Evolutionary conservation across 2,113 vertebrate species (phyloP).

Genomic region (Hyaena hyaena): DNA sequence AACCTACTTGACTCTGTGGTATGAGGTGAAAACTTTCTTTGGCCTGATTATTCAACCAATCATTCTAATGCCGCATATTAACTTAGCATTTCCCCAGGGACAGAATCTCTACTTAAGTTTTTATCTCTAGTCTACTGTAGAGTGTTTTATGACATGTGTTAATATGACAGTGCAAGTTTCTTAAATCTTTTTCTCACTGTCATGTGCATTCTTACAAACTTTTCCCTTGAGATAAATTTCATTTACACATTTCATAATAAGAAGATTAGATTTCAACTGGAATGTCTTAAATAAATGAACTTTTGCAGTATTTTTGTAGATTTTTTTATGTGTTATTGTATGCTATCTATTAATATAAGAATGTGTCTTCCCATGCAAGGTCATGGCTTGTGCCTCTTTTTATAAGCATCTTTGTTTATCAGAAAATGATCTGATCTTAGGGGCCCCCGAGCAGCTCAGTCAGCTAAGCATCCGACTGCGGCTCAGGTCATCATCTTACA

Average conservation of each 20-base stretch:
- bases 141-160: background rate
- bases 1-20: accelerated
- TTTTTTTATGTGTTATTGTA: background rate
- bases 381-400: no score
- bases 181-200: no score
- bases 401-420: accelerated
- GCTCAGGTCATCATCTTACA: no score
- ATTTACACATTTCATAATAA: background rate
- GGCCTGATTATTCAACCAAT: background rate
- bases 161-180: accelerated
- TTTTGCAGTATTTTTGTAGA: background rate
- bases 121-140: accelerated
- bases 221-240: background rate
- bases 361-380: background rate
- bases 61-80: background rate
- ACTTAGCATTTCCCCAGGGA: background rate
- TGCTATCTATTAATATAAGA: background rate
- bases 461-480: no score
- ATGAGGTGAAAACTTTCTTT: background rate
- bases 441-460: no score
- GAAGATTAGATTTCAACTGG: background rate
- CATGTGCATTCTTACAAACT: accelerated
- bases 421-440: no score
- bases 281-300: background rate
- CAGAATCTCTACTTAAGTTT: accelerated